These are phyloP conservation scores for Drosophila sulfurigaster DNA, from an alignment of 1,140 invertebrate species.

Conservation along the genomic window DNA sequence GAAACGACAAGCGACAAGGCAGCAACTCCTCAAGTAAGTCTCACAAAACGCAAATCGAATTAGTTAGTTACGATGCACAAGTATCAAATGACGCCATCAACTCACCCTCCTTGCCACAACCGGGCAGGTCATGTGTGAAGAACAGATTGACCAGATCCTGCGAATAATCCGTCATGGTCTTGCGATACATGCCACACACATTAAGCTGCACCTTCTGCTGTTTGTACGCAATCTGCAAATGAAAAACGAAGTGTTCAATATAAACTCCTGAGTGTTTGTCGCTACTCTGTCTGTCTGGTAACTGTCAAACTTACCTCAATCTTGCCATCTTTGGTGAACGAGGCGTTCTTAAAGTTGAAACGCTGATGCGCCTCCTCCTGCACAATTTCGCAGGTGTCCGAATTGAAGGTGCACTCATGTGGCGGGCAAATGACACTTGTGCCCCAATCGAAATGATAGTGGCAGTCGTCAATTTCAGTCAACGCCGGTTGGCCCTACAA, in stretches of 20 bases:
- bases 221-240: conserved; percentile 60
- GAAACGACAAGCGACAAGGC: conserved; percentile 68
- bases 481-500: conserved; percentile 84
- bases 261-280: background rate
- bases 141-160: conserved; percentile 82
- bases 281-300: background rate
- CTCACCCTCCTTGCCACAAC: conserved; percentile 75
- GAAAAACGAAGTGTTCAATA: background rate
- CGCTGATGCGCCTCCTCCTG: conserved; percentile 63
- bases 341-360: conserved; percentile 69
- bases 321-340: conserved; percentile 70
- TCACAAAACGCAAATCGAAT: conserved; percentile 58
- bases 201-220: conserved; percentile 59
- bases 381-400: conserved; percentile 72
- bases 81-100: background rate
- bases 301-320: conserved; percentile 64
- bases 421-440: conserved; percentile 85
- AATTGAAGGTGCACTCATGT: conserved; percentile 70
- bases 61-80: conserved; percentile 24
- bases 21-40: conserved; percentile 20
- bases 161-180: conserved; percentile 78
- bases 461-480: conserved; percentile 83
- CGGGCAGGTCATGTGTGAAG: conserved; percentile 69
- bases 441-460: conserved; percentile 85
- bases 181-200: conserved; percentile 68